Evolutionary conservation across 2,113 vertebrate genomes (phyloP).

Genomic region (Thomomys bottae): DNA sequence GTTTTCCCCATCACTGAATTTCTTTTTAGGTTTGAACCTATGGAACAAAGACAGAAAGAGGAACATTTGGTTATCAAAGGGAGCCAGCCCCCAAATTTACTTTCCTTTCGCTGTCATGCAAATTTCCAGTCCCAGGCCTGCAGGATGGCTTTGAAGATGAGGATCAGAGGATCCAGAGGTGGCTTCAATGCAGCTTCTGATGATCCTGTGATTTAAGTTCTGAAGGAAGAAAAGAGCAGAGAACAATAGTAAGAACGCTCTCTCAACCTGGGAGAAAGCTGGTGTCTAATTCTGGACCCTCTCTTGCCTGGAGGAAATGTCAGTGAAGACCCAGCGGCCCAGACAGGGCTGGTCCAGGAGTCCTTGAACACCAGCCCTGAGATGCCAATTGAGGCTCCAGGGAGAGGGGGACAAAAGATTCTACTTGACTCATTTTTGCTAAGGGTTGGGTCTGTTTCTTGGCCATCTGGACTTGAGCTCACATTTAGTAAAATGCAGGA

Average conservation of each 20-base stretch:
- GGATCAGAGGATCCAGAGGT: slow-evolving; percentile 22
- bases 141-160: slow-evolving; percentile 68
- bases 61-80: slow-evolving; percentile 73
- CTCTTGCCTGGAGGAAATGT: slow-evolving; percentile 11
- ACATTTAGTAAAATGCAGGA: accelerated
- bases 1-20: slow-evolving; percentile 58
- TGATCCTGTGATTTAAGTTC: slow-evolving; percentile 33
- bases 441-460: background rate
- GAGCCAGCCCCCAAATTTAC: slow-evolving; percentile 60
- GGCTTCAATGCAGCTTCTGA: slow-evolving; percentile 35
- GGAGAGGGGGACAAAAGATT: accelerated
- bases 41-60: slow-evolving; percentile 56
- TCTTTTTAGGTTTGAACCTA: slow-evolving; percentile 37
- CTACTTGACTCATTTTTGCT: background rate
- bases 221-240: slow-evolving; percentile 17
- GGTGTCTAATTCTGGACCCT: background rate
- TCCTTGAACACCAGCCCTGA: background rate
- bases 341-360: background rate
- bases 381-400: background rate
- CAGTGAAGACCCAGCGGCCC: background rate
- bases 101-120: slow-evolving; percentile 56
- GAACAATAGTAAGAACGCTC: slow-evolving; percentile 7
- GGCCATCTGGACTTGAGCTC: accelerated
- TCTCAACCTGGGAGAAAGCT: background rate
- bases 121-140: slow-evolving; percentile 53